phyloP scores from a whole-genome alignment of 1,140 invertebrate genomes.

The Paraescarpia echinospica region DNA sequence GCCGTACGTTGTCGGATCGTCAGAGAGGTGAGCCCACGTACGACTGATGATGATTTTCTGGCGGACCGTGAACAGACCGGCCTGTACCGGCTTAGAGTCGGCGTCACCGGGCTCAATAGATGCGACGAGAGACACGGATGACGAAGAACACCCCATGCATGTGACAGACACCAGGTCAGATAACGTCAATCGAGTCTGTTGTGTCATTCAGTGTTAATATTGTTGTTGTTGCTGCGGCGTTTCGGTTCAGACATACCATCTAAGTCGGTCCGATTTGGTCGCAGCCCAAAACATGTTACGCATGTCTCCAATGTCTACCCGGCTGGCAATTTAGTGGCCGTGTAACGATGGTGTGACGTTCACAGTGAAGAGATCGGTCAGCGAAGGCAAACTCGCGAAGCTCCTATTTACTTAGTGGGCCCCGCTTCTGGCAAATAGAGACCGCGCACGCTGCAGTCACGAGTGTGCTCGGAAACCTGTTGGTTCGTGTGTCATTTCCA shows the following conservation, averaged over 20 bases:
- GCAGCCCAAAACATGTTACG: not conserved
- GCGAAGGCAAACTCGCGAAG: not conserved
- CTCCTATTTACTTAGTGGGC: not conserved
- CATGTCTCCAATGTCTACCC: not conserved
- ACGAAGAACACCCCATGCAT: not conserved
- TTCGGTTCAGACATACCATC: not conserved
- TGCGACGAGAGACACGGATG: not conserved
- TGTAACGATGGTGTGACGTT: not conserved
- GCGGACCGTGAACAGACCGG: slow-evolving; percentile 22
- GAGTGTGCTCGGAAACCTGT: not conserved
- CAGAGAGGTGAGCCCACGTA: slow-evolving; percentile 38
- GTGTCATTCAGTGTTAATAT: not conserved
- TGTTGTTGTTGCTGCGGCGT: not conserved
- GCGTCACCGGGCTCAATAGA: not conserved
- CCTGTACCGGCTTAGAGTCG: not conserved
- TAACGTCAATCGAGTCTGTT: not conserved
- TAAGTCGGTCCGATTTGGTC: not conserved
- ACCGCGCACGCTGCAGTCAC: not conserved
- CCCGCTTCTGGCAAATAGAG: not conserved
- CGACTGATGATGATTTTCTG: slow-evolving; percentile 35
- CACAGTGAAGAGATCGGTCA: not conserved
- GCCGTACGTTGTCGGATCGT: slow-evolving; percentile 35
- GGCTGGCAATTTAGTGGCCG: too few relatives aligned
- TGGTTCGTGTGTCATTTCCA: not conserved
- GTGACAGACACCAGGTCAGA: not conserved